phyloP scores from a whole-genome alignment of 2,113 vertebrate genomes.

The Notechis scutatus region DNA sequence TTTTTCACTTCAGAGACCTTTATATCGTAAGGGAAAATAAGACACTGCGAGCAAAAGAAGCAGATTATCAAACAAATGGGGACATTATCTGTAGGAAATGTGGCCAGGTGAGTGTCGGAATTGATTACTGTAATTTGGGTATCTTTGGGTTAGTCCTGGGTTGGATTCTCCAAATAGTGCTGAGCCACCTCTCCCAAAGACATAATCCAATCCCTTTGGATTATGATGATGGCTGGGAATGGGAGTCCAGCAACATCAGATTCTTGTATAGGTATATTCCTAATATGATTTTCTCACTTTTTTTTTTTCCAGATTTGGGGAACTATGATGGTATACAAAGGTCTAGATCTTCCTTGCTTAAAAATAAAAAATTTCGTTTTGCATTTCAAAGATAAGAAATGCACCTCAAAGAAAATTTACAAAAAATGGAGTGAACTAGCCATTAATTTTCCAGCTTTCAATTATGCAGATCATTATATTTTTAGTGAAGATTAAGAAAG shows the following conservation, averaged over 20 bases:
- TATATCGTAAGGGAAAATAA: conserved; percentile 79
- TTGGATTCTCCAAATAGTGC: not conserved
- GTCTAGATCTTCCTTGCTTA: conserved; percentile 85
- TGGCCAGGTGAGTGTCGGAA: conserved; percentile 75
- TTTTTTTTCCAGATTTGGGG: conserved; percentile 83
- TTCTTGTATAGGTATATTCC: conserved; percentile 6
- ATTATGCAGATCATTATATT: conserved; percentile 70
- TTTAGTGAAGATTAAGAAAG: conserved; percentile 73
- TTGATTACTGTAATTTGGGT: not conserved
- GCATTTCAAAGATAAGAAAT: conserved; percentile 66
- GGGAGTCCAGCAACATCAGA: not conserved
- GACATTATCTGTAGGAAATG: conserved; percentile 85
- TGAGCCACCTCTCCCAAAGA: not conserved
- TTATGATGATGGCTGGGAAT: not conserved
- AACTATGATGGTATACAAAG: conserved; percentile 85
- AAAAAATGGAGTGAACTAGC: conserved; percentile 84
- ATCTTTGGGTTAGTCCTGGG: not conserved
- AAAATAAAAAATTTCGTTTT: conserved; percentile 89
- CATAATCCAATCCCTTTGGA: not conserved
- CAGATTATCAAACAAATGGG: conserved; percentile 80
- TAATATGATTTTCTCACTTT: conserved; percentile 25
- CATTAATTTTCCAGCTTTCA: conserved; percentile 76
- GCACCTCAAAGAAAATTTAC: conserved; percentile 65
- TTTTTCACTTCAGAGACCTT: conserved; percentile 69
- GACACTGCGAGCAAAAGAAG: conserved; percentile 72